Base-by-base conservation (phyloP, 1,140 invertebrate species). In the Gonatopus flavifemur region DNA sequence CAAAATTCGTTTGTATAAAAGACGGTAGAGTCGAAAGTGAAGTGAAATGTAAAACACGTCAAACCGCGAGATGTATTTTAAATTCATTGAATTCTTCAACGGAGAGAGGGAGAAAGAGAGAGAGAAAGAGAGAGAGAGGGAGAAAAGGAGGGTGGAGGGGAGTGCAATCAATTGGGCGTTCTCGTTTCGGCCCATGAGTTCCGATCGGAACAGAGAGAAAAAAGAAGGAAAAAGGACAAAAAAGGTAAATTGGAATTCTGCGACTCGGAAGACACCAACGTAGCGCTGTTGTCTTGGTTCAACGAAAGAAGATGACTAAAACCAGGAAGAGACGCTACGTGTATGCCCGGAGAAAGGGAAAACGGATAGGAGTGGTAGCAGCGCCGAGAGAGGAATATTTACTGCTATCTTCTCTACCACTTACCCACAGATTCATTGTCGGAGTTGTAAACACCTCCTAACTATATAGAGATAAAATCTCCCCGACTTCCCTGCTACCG, bases 371-470 rank as follows among this genome's bases (percentile, higher is more conserved):
- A 67, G 59, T 28, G 42, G 46, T 22, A 51, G 42, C 49, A 45
- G 42, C 46, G 45, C 47, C 59, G 63, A 37, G 57, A 56, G 43
- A 60, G 64, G 72, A 77, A 78, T 78, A 78, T 78, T 78, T 78
- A 78, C 76, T 72, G 72, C 74, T 72, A 77, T 77, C 71, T 76
- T 76, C 70, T 76, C 71, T 71, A 69, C 71, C 74, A 71, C 70
- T 78, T 76, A 69, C 66, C 73, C 71, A 69, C 71, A 76, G 74
- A 78, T 77, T 77, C 74, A 76, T 74, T 70, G 68, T 64, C 53
- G 70, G 70, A 76, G 67, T 76, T 77, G 76, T 78, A 78, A 77
- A 78, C 76, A 78, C 74, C 76, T 77, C 74, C 76, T 78, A 78
- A 78, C 71, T 71, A 62, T 71, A 74, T 67, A 64, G 66, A 71